Base-by-base conservation (phyloP, 2,888 invertebrate species). In the Biston betularia region DNA sequence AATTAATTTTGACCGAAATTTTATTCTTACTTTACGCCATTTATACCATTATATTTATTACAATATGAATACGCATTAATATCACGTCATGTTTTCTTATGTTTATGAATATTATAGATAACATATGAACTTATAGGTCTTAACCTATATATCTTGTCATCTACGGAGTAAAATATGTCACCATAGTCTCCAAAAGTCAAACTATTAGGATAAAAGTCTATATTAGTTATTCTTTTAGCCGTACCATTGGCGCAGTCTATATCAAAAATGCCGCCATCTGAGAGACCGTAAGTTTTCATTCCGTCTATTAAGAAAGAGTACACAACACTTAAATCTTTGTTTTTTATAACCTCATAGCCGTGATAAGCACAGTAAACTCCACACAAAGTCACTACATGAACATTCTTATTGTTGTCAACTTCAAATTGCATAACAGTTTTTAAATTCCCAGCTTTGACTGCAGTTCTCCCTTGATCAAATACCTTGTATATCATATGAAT, bases 121-220 rank as follows among this genome's bases (percentile, higher is more conserved):
- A 84, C 77, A 81, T 89, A 92, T 68, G 88, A 87, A 74, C 73
- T 84, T 1, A 93, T 79, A 0, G 93, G 92, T 68, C 74, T 89
- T 72, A 92, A 80, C 76, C 84, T 87, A 71, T 80, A 92, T 54
- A 93, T 88, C 61, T 71, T 79, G 72, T 88, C 79, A 35, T 89
- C 84, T 1, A 80, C 66, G 3, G 88, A 84, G 71, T 91, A 93
- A 72, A 83, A 91, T 71, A 92, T 86, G 63, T 92, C 92, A 0
- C 92, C 92, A 34, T 93, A 91, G 61, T 92, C 92, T 0, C 93
- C 93, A 55, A 88, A 88, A 5, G 87, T 83, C 24, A 93, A 86
- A 61, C 92, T 90, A 52, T 79, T 75, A 0, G 92, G 88, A 9
- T 74, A 75, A 61, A 92, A 92, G 61, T 85, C 73, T 52, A 92